A percentile compares a stretch with the other conserved stretches of the same genome.
Evolutionary conservation across 2,797 vertebrate species (phyloP).

Genomic region (Pseudocheirus occidentalis): DNA sequence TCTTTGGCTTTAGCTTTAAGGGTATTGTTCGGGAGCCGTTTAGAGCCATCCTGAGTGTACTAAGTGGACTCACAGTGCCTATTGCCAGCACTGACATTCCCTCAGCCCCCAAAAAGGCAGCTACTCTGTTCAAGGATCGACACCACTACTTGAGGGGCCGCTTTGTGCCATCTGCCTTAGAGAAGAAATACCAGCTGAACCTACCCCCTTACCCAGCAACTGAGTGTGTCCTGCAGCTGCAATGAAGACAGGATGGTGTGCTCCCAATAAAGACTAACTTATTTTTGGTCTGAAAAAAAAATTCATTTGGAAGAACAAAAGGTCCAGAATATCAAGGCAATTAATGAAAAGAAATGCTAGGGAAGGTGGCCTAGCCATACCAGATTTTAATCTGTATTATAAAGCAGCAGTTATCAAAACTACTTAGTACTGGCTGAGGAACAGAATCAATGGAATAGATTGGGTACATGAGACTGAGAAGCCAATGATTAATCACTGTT

Average conservation of each 20-base stretch:
- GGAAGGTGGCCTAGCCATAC: too few species aligned
- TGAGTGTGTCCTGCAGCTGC: constrained; percentile 90
- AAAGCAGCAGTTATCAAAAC: too few species aligned
- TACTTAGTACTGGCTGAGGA: too few species aligned
- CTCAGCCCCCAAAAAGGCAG: constrained; percentile 94
- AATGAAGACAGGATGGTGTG: constrained; percentile 59
- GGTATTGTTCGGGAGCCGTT: constrained; percentile 95
- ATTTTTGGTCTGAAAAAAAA: background rate
- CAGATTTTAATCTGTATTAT: too few species aligned
- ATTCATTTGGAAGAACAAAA: too few species aligned
- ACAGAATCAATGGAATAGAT: too few species aligned
- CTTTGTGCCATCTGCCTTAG: constrained; percentile 91
- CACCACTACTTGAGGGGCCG: constrained; percentile 96
- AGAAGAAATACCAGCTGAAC: constrained; percentile 91
- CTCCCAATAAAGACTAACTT: constrained; percentile 42
- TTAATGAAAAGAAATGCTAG: too few species aligned
- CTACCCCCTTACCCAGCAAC: constrained; percentile 91
- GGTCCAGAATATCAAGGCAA: too few species aligned
- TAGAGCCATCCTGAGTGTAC: constrained; percentile 86
- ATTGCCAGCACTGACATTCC: constrained; percentile 96
- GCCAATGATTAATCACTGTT: too few species aligned
- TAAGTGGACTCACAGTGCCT: constrained; percentile 89
- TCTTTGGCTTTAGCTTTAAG: constrained; percentile 97
- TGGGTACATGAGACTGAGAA: too few species aligned
- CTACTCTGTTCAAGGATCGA: constrained; percentile 88